These are phyloP conservation scores for Panorpa germanica DNA, from an alignment of 2,888 invertebrate genomes.

Conservation along the genomic window DNA sequence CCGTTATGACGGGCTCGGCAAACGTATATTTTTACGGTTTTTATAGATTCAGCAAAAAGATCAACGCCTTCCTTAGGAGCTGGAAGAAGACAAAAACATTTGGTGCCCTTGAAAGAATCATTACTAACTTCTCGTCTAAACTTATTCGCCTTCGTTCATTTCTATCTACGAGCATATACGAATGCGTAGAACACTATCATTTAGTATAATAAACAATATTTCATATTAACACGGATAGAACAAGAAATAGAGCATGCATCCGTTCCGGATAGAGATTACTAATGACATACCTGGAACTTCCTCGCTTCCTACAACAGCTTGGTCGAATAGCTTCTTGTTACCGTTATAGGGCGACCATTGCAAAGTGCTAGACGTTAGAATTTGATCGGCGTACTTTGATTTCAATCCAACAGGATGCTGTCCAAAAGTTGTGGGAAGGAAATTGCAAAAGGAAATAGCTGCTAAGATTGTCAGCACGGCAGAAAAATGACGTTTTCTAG, in stretches of 20 bases:
- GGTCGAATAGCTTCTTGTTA: slow-evolving; percentile 30
- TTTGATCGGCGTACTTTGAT: slow-evolving; percentile 44
- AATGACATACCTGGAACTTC: slow-evolving; percentile 16
- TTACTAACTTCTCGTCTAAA: too few relatives aligned
- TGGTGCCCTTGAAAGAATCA: too few relatives aligned
- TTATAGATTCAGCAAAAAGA: slow-evolving; percentile 5
- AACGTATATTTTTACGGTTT: slow-evolving; percentile 37
- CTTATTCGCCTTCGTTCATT: too few relatives aligned
- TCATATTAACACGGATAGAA: background rate
- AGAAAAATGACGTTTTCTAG: too few relatives aligned
- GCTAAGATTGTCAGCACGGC: too few relatives aligned
- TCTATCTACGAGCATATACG: too few relatives aligned
- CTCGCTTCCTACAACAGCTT: slow-evolving; percentile 48
- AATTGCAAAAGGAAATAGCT: too few relatives aligned
- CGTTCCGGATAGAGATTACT: slow-evolving; percentile 13
- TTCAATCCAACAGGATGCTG: too few relatives aligned
- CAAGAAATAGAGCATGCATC: background rate
- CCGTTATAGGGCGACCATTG: slow-evolving; percentile 43
- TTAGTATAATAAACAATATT: background rate
- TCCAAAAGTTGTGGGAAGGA: too few relatives aligned
- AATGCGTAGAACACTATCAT: background rate
- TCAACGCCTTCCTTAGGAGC: background rate
- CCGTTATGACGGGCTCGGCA: slow-evolving; percentile 56
- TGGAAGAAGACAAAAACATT: background rate
- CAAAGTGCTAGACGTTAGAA: slow-evolving; percentile 62